These are phyloP conservation scores for Onychorhynchus coronatus DNA, from an alignment of 2,113 vertebrate species.

Conservation along the genomic window DNA sequence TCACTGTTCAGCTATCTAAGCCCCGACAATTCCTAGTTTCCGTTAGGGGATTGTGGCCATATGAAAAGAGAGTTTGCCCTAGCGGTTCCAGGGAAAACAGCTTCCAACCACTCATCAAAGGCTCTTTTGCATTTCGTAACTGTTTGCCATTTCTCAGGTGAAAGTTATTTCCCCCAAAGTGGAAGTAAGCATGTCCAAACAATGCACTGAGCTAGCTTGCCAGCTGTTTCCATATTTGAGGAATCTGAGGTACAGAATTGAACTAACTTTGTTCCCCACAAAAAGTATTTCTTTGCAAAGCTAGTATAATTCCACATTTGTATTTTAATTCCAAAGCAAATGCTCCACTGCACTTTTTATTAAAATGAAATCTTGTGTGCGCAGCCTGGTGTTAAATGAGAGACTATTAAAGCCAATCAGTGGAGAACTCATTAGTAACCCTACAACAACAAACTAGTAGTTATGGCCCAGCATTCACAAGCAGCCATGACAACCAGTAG, in stretches of 20 bases:
- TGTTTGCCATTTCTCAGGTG: neutral
- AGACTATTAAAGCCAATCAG: conserved; percentile 64
- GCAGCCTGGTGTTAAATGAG: conserved; percentile 59
- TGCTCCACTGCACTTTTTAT: conserved; percentile 57
- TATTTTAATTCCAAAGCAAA: conserved; percentile 58
- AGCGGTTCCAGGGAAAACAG: neutral
- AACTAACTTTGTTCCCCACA: neutral
- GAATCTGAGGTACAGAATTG: neutral
- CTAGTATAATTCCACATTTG: conserved; percentile 38
- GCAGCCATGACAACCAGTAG: conserved; percentile 33
- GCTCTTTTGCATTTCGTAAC: neutral
- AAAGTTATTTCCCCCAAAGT: neutral
- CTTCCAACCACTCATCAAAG: neutral
- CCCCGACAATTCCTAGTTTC: neutral
- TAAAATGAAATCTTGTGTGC: conserved; percentile 61
- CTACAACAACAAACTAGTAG: conserved; percentile 50
- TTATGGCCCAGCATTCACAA: conserved; percentile 46
- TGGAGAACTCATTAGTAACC: conserved; percentile 63
- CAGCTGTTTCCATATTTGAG: neutral
- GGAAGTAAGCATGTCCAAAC: neutral
- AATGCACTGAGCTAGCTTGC: neutral
- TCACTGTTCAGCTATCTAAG: neutral
- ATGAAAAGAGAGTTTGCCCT: neutral
- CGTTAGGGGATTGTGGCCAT: neutral
- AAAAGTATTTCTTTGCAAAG: conserved; percentile 33